phyloP scores from a whole-genome alignment of 2,888 invertebrate species.

The Oxyteleia sp. region DNA sequence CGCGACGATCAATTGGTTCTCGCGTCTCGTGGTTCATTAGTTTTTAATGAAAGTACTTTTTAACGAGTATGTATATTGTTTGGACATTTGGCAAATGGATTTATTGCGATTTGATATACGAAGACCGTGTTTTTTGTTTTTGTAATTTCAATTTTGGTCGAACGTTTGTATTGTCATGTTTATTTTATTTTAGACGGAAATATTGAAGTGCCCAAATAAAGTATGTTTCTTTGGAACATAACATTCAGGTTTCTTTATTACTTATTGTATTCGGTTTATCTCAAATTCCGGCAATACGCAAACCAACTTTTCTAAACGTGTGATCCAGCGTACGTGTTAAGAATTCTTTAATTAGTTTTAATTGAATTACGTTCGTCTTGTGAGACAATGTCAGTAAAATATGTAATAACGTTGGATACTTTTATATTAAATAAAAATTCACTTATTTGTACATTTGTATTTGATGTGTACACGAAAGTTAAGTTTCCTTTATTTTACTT shows the following conservation, averaged over 20 bases:
- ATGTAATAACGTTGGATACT: no score
- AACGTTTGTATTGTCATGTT: slow-evolving; percentile 59
- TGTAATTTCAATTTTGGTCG: slow-evolving; percentile 48
- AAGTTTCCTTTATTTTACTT: no score
- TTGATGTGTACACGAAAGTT: no score
- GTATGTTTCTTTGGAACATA: slow-evolving; percentile 48
- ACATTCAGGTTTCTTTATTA: slow-evolving; percentile 40
- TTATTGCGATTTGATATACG: slow-evolving; percentile 50
- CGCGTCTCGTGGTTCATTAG: slow-evolving; percentile 49
- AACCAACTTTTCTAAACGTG: slow-evolving; percentile 13
- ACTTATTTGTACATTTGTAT: no score
- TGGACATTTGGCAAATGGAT: slow-evolving; percentile 52
- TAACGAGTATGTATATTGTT: slow-evolving; percentile 54
- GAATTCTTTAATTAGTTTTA: background rate
- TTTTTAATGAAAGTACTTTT: slow-evolving; percentile 59
- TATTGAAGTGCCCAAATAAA: slow-evolving; percentile 70
- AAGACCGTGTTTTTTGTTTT: slow-evolving; percentile 45
- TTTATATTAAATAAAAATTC: no score
- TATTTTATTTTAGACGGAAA: slow-evolving; percentile 54
- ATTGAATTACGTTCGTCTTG: no score
- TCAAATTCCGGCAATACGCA: slow-evolving; percentile 23
- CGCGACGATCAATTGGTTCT: slow-evolving; percentile 56
- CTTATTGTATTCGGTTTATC: slow-evolving; percentile 34
- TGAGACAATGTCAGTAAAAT: no score
- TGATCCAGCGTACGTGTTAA: slow-evolving; percentile 61